phyloP scores from a whole-genome alignment of 2,797 vertebrate genomes.

The Spatula versicolor region DNA sequence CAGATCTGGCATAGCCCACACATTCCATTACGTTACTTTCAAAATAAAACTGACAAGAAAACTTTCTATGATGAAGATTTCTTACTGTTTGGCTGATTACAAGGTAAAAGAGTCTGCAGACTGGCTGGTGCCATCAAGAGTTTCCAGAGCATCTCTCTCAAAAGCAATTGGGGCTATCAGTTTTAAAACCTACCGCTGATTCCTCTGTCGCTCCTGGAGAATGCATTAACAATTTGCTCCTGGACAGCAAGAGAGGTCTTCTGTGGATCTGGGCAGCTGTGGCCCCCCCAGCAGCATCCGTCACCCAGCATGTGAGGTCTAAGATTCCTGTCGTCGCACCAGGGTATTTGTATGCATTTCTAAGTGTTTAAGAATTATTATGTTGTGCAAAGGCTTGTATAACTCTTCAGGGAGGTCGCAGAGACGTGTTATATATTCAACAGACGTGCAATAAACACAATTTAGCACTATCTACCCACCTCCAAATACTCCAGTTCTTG shows the following conservation, averaged over 20 bases:
- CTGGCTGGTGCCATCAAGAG: not conserved
- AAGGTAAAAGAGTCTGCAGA: not conserved
- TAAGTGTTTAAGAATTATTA: slow-evolving; percentile 11
- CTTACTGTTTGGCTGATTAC: not conserved
- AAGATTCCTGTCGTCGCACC: not conserved
- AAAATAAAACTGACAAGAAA: not conserved
- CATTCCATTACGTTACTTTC: not conserved
- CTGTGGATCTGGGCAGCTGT: not conserved
- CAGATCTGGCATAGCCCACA: not conserved
- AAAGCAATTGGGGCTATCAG: not conserved
- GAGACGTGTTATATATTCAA: slow-evolving; percentile 42
- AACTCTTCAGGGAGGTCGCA: slow-evolving; percentile 37
- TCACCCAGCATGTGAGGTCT: slow-evolving; percentile 8
- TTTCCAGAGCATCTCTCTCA: not conserved
- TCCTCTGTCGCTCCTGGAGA: not conserved
- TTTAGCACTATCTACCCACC: not conserved
- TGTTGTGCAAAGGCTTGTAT: slow-evolving; percentile 34
- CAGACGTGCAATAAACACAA: slow-evolving; percentile 37
- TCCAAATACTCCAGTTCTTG: not conserved
- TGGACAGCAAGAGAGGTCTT: not conserved
- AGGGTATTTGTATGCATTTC: slow-evolving; percentile 34
- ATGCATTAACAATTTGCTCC: not conserved
- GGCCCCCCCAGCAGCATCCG: not conserved
- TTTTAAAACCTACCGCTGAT: not conserved
- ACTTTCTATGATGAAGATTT: not conserved